phyloP scores from a whole-genome alignment of 1,140 invertebrate species.

The Camponotus vicinus region DNA sequence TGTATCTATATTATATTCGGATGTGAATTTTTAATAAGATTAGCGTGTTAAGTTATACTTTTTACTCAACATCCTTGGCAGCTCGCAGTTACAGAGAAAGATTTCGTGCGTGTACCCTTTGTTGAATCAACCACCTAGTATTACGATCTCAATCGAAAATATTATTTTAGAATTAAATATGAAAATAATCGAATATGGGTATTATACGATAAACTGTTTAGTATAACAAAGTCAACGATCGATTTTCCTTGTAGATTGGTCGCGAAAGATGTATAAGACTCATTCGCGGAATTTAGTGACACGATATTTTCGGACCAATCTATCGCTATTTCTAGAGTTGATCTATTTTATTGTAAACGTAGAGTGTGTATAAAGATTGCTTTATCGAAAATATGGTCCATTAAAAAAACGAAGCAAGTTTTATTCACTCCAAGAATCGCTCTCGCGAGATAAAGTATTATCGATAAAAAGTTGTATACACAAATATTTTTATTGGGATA shows the following conservation, averaged over 20 bases:
- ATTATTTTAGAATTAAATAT: constrained; percentile 74
- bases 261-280: background rate
- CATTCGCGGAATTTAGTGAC: background rate
- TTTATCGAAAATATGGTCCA: constrained; percentile 33
- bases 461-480: constrained; percentile 38
- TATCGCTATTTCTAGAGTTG: constrained; percentile 31
- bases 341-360: constrained; percentile 15
- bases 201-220: constrained; percentile 73
- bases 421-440: constrained; percentile 15
- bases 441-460: constrained; percentile 46
- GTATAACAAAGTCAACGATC: constrained; percentile 40
- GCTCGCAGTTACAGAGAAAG: constrained; percentile 57
- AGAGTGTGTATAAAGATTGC: constrained; percentile 36
- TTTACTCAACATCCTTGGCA: constrained; percentile 65
- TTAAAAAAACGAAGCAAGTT: constrained; percentile 15
- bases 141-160: constrained; percentile 80
- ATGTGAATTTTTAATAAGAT: constrained; percentile 65
- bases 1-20: constrained; percentile 28
- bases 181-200: constrained; percentile 71
- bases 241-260: constrained; percentile 32
- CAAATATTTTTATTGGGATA: constrained; percentile 56
- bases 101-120: constrained; percentile 61
- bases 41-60: constrained; percentile 50
- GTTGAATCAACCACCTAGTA: constrained; percentile 75
- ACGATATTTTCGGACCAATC: constrained; percentile 21